A percentile compares a stretch with the other conserved stretches of the same genome.
Evolutionary conservation across 2,113 vertebrate genomes (phyloP).

Genomic region (Mixornis gularis): DNA sequence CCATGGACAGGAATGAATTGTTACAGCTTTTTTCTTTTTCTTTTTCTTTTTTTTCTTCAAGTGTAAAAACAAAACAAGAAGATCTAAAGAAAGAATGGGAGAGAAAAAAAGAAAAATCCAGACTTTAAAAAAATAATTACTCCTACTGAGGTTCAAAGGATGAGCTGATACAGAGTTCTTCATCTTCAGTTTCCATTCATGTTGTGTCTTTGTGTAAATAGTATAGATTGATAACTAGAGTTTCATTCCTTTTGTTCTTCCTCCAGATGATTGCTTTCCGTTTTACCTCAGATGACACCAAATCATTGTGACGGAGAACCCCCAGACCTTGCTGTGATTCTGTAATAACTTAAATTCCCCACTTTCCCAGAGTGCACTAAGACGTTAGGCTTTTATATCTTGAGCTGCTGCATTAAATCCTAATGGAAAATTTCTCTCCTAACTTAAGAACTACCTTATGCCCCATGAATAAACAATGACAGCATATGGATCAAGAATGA

Average conservation of each 20-base stretch:
- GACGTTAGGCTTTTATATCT: slow-evolving; percentile 47
- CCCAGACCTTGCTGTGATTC: not conserved
- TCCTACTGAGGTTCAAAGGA: not conserved
- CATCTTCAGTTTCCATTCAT: slow-evolving; percentile 17
- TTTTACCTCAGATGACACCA: slow-evolving; percentile 47
- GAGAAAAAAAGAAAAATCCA: not conserved
- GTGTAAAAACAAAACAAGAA: slow-evolving; percentile 25
- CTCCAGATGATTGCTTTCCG: not conserved
- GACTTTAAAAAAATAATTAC: slow-evolving; percentile 37
- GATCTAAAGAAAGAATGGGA: slow-evolving; percentile 7
- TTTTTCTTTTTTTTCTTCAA: not conserved
- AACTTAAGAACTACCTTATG: slow-evolving; percentile 51
- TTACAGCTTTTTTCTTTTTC: slow-evolving; percentile 7
- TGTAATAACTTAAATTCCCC: slow-evolving; percentile 17
- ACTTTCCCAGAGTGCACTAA: slow-evolving; percentile 28
- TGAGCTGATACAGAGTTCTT: not conserved
- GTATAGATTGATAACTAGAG: not conserved
- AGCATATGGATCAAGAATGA: slow-evolving; percentile 53
- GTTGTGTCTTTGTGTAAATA: slow-evolving; percentile 37
- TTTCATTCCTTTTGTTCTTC: slow-evolving; percentile 24
- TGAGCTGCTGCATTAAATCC: slow-evolving; percentile 49
- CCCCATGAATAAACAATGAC: slow-evolving; percentile 64
- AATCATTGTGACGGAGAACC: not conserved
- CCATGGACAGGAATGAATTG: not conserved
- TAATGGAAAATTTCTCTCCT: slow-evolving; percentile 59